Percentiles rank a stretch among this genome's conserved stretches.
phyloP scores from a whole-genome alignment of 2,888 invertebrate genomes.

The Ornithoptera priamus region DNA sequence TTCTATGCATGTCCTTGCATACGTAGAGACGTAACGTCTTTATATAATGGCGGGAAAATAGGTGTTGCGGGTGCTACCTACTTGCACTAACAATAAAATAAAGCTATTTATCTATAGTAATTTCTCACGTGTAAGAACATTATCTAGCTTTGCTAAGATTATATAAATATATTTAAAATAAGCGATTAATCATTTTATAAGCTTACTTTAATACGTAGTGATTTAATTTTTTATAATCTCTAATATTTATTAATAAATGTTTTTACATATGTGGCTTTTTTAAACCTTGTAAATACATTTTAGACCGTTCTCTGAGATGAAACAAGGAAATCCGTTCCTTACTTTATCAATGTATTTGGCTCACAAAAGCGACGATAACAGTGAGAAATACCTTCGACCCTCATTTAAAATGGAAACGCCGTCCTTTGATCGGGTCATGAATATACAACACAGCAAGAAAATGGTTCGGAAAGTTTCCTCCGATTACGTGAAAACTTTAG shows the following conservation, averaged over 20 bases:
- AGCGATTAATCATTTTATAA: too few relatives aligned
- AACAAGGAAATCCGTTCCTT: slow-evolving; percentile 44
- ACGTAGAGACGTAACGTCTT: too few relatives aligned
- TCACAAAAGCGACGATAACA: slow-evolving; percentile 39
- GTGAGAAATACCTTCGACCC: slow-evolving; percentile 41
- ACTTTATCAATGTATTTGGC: slow-evolving; percentile 42
- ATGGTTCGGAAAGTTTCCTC: slow-evolving; percentile 60
- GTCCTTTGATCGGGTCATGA: slow-evolving; percentile 49
- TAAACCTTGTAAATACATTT: not conserved
- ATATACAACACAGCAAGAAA: slow-evolving; percentile 56
- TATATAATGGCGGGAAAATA: too few relatives aligned
- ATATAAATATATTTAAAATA: too few relatives aligned
- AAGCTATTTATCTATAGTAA: too few relatives aligned
- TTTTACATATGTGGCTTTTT: too few relatives aligned
- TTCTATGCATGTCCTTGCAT: too few relatives aligned
- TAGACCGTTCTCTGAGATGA: slow-evolving; percentile 41
- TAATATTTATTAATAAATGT: not conserved
- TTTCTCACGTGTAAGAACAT: too few relatives aligned
- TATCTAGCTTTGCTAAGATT: too few relatives aligned
- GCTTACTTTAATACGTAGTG: too few relatives aligned
- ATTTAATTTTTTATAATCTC: slow-evolving; percentile 8
- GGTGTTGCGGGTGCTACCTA: too few relatives aligned
- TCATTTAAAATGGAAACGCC: slow-evolving; percentile 38
- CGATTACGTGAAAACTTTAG: slow-evolving; percentile 62
- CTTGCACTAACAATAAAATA: too few relatives aligned